Evolutionary conservation across 2,888 invertebrate species (phyloP).

Genomic region (Mantis religiosa): DNA sequence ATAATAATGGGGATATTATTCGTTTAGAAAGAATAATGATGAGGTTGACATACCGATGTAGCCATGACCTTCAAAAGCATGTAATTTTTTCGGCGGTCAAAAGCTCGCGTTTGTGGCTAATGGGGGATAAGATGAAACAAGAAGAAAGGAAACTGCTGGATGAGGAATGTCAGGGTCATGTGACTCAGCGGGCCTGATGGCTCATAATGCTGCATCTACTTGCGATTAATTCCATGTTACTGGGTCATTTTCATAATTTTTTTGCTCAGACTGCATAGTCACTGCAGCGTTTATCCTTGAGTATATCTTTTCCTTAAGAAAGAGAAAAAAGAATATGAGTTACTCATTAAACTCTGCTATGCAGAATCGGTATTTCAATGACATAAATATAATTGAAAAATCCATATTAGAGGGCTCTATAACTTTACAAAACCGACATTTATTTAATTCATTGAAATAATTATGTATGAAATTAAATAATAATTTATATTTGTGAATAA

Average conservation of each 20-base stretch:
- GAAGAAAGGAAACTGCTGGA: neutral
- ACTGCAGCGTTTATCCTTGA: too few relatives aligned
- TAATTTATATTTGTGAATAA: too few relatives aligned
- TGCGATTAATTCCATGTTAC: neutral
- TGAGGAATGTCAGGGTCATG: neutral
- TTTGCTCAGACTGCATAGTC: neutral
- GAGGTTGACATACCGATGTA: neutral
- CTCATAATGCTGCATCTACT: neutral
- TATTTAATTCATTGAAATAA: too few relatives aligned
- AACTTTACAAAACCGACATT: too few relatives aligned
- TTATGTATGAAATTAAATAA: too few relatives aligned
- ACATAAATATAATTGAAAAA: too few relatives aligned
- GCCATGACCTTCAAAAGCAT: neutral
- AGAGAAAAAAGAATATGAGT: too few relatives aligned
- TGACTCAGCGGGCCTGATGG: neutral
- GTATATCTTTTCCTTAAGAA: too few relatives aligned
- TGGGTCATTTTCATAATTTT: neutral
- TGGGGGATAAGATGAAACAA: neutral
- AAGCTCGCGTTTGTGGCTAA: neutral
- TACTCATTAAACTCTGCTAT: too few relatives aligned
- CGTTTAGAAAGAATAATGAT: neutral
- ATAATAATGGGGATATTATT: neutral
- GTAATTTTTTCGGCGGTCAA: neutral
- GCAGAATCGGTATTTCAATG: too few relatives aligned
- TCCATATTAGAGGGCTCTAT: too few relatives aligned